phyloP scores from a whole-genome alignment of 2,888 invertebrate species.

The Argyresthia albistria region DNA sequence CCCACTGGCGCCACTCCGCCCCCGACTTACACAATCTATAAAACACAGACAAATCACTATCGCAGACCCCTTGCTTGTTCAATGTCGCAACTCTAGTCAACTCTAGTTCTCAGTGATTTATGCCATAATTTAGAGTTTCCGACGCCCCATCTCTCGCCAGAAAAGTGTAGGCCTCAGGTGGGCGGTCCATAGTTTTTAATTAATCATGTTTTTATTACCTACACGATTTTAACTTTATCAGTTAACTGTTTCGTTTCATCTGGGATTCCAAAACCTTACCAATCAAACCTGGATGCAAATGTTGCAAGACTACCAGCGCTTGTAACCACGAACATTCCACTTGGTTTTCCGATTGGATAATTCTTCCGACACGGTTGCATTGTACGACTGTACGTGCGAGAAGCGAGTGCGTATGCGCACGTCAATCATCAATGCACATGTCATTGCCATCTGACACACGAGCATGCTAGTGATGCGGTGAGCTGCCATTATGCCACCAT shows the following conservation, averaged over 20 bases:
- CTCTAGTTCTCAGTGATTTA: slow-evolving; percentile 18
- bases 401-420: slow-evolving; percentile 14
- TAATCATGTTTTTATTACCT: slow-evolving; percentile 1
- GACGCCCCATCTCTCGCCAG: not conserved
- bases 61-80: slow-evolving; percentile 8
- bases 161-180: slow-evolving; percentile 19
- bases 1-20: slow-evolving; percentile 19
- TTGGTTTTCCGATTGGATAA: not conserved
- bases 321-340: no score
- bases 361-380: not conserved
- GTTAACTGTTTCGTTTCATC: no score
- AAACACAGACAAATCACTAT: slow-evolving; percentile 11
- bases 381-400: not conserved
- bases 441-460: slow-evolving; percentile 29
- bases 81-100: slow-evolving; percentile 16
- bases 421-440: slow-evolving; percentile 31
- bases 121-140: slow-evolving; percentile 15
- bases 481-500: slow-evolving; percentile 1
- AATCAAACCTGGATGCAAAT: no score
- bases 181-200: slow-evolving; percentile 16
- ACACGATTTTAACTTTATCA: slow-evolving; percentile 8
- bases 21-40: slow-evolving; percentile 10
- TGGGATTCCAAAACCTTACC: no score
- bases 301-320: no score
- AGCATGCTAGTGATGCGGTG: not conserved